Conservation (phyloP, 2,113 vertebrate species). For the Sinocyclocheilus rhinocerous region DNA sequence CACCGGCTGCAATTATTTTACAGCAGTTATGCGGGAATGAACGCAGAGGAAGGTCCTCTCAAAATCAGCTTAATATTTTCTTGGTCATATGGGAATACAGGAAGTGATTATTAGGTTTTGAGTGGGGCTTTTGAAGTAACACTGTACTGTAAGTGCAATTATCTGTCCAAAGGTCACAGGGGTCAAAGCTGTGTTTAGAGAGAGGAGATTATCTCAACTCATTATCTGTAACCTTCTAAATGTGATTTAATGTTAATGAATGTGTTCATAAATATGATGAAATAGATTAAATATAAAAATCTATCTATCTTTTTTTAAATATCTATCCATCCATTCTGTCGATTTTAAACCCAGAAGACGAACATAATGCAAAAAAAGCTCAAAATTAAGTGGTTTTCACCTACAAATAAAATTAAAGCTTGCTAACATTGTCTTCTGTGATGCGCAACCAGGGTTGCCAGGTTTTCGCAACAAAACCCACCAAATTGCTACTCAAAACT, state of each 20-base stretch:
- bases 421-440: too few relatives aligned
- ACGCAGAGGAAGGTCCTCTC: constrained; percentile 7
- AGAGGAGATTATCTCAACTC: constrained; percentile 30
- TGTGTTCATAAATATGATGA: not conserved
- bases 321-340: too few relatives aligned
- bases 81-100: constrained; percentile 15
- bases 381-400: too few relatives aligned
- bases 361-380: too few relatives aligned
- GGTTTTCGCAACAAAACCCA: too few relatives aligned
- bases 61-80: not conserved
- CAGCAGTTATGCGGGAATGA: not conserved
- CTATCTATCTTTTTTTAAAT: too few relatives aligned
- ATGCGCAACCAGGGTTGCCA: too few relatives aligned
- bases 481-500: too few relatives aligned
- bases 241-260: not conserved
- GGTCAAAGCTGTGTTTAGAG: constrained; percentile 15
- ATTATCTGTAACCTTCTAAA: too few relatives aligned
- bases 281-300: too few relatives aligned
- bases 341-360: too few relatives aligned
- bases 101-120: constrained; percentile 2
- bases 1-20: constrained; percentile 26
- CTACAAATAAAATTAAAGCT: too few relatives aligned
- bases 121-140: constrained; percentile 12
- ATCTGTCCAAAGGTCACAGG: constrained; percentile 7
- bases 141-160: constrained; percentile 25